Evolutionary conservation across 2,797 vertebrate genomes (phyloP).

Genomic region (Lacerta viridis): DNA sequence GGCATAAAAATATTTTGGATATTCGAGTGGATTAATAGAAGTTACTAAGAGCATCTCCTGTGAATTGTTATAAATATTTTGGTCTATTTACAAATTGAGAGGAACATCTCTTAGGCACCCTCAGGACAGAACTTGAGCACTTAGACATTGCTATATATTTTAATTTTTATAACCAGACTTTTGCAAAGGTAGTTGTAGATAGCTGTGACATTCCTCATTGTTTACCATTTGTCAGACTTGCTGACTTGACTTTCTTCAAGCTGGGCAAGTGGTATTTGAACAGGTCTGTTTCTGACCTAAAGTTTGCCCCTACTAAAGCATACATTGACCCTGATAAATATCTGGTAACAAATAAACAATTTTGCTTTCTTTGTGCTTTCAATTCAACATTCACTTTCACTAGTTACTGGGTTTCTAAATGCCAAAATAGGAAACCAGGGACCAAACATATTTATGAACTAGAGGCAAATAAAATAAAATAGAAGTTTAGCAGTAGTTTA

Average conservation of each 20-base stretch:
- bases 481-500: constrained; percentile 43
- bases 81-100: constrained; percentile 47
- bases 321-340: not conserved
- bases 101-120: not conserved
- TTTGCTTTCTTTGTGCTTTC: not conserved
- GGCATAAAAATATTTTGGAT: constrained; percentile 38
- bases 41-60: constrained; percentile 25
- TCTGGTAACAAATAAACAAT: not conserved
- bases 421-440: not conserved
- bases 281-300: not conserved
- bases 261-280: not conserved
- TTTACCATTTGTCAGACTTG: not conserved
- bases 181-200: not conserved
- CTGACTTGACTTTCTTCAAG: not conserved
- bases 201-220: constrained; percentile 1
- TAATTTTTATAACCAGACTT: not conserved
- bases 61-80: constrained; percentile 39
- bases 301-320: not conserved
- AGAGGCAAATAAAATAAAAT: constrained; percentile 37
- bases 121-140: not conserved
- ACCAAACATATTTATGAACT: constrained; percentile 26
- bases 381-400: not conserved
- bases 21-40: constrained; percentile 27
- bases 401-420: not conserved
- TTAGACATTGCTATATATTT: not conserved